Evolutionary conservation across 2,888 invertebrate species (phyloP), one percentile per base, ranked within the genome.

Genomic region (Ctenicera cuprea): DNA sequence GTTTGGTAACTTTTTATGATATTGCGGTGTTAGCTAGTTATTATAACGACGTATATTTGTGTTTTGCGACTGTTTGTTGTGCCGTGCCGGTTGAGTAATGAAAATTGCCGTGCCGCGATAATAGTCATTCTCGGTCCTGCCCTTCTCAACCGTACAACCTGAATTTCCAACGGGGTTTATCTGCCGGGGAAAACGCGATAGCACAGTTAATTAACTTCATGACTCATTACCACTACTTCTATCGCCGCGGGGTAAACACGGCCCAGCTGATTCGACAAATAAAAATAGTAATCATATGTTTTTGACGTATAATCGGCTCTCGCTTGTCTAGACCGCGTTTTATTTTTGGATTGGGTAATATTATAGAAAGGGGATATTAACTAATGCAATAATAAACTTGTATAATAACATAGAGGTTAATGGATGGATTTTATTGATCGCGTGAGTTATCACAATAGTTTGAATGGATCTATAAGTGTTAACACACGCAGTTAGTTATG

Each of bases 241-340:
- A 48, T 48, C 20, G 66, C 57, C 14, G 22, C 48, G 45, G 59
- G 64, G 59, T 71, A 57, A 71, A 66, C 66, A 57, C 30, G 20
- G 59, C 33, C 48, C 72, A 72, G 72, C 72, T 72, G 72, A 72
- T 72, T 48, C 61, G 61, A 62, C 30, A 66, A 54, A 72, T 76
- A 76, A 76, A 76, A 74, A 75, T 75, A 75, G 68, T 73, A 66
- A 75, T 74, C 74, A 69, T 74, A 76, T 77, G 77, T 71, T 75
- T 61, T 64, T 63, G 70, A 48, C 68, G 62, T 61, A 26, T 67
- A 71, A 64, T 71, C 76, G 72, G 65, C 52, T 70, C 61, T 64
- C 64, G 54, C 33, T 38, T 12, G 62, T 62, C 62, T 62, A 62
- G 62, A 62, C 62, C 16, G 9, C 22, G 45, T 62, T 59, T 59